Percentiles rank a stretch among this genome's conserved stretches.
Conservation (phyloP, 2,113 vertebrate species). For the Athene cunicularia region DNA sequence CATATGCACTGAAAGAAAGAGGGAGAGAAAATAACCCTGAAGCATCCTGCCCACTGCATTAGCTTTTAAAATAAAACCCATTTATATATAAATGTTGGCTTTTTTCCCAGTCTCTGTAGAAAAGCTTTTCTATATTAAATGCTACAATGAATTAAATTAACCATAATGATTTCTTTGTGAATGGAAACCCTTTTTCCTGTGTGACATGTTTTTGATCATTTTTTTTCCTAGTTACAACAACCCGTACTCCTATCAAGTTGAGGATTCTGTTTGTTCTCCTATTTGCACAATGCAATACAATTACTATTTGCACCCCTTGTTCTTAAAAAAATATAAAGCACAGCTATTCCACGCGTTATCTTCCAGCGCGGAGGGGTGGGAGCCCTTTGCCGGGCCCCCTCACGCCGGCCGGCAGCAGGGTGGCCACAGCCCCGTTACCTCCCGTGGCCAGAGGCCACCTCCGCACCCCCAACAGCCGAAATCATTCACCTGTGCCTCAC, state of each 20-base stretch:
- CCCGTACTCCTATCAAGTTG: conserved; percentile 40
- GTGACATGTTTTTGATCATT: conserved; percentile 78
- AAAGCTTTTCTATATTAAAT: conserved; percentile 85
- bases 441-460: rapidly evolving
- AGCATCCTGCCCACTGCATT: conserved; percentile 79
- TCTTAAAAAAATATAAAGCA: background rate
- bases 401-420: background rate
- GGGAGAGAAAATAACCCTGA: conserved; percentile 72
- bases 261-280: conserved; percentile 62
- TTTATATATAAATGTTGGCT: conserved; percentile 85
- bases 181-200: conserved; percentile 77
- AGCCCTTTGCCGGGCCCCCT: background rate
- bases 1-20: conserved; percentile 62
- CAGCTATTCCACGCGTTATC: rapidly evolving
- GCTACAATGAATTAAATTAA: conserved; percentile 86
- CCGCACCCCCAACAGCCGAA: background rate
- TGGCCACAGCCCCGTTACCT: background rate
- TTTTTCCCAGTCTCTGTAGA: conserved; percentile 83
- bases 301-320: conserved; percentile 11
- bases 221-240: conserved; percentile 53
- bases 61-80: conserved; percentile 83
- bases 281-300: conserved; percentile 35
- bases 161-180: conserved; percentile 87
- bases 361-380: background rate
- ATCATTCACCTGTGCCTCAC: background rate